A percentile compares a stretch with the other conserved stretches of the same genome.
These are phyloP conservation scores for Helicoverpa zea DNA, from an alignment of 1,140 invertebrate species.

Conservation along the genomic window DNA sequence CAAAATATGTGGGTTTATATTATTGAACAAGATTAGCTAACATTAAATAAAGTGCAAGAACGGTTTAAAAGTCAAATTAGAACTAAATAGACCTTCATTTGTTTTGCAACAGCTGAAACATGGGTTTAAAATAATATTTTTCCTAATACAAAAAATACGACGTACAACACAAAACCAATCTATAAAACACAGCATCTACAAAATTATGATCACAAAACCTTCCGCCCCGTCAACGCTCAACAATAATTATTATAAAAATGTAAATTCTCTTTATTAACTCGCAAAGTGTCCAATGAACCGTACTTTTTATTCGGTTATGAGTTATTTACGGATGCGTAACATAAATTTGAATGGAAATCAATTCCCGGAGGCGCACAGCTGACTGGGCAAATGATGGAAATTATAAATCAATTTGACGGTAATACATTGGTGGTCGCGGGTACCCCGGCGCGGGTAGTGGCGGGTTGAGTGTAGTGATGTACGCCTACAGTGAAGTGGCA, in stretches of 20 bases:
- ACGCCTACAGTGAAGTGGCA: not conserved
- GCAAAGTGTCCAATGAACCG: conserved; percentile 36
- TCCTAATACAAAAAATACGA: too few relatives aligned
- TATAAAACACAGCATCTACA: not conserved
- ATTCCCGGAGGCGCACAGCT: conserved; percentile 12
- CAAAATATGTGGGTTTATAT: too few relatives aligned
- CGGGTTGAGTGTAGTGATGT: conserved; percentile 17
- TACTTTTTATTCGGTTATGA: conserved; percentile 37
- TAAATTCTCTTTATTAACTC: conserved; percentile 27
- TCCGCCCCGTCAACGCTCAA: conserved; percentile 3
- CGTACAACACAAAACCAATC: not conserved
- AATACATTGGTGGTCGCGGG: conserved; percentile 45
- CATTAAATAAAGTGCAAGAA: too few relatives aligned
- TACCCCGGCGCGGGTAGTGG: not conserved
- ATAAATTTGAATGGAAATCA: conserved; percentile 48
- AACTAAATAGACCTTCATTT: too few relatives aligned
- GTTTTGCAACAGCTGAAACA: too few relatives aligned
- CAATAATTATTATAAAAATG: conserved; percentile 39
- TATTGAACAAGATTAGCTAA: too few relatives aligned
- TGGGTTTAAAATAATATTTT: too few relatives aligned
- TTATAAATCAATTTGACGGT: conserved; percentile 58
- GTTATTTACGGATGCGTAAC: conserved; percentile 39
- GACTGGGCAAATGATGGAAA: conserved; percentile 53
- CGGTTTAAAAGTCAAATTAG: too few relatives aligned
- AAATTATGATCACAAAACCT: conserved; percentile 28